Conservation (phyloP, 1,140 invertebrate genomes). For the Cyclina sinensis region DNA sequence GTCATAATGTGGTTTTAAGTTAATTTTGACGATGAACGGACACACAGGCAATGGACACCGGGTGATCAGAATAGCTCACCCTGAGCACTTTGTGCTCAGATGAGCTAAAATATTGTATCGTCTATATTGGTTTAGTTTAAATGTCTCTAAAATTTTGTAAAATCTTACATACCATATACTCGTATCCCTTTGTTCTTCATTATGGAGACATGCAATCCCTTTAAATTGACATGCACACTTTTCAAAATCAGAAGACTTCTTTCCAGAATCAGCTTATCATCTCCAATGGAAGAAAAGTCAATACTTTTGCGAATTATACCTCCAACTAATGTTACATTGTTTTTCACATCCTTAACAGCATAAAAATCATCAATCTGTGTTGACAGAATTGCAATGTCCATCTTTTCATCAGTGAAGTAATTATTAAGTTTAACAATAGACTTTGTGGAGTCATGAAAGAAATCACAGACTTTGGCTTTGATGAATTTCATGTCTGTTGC, state of each 20-base stretch:
- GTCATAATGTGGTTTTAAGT: no score
- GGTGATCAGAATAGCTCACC: no score
- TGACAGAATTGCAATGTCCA: neutral
- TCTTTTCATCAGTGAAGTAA: neutral
- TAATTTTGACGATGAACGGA: no score
- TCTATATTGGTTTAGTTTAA: no score
- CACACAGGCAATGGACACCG: no score
- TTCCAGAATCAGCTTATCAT: neutral
- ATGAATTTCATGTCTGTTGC: neutral
- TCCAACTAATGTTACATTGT: neutral
- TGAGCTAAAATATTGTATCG: no score
- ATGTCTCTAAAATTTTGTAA: no score
- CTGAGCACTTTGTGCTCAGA: no score
- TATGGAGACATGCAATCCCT: neutral
- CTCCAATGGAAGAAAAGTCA: neutral
- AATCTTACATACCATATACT: slow-evolving; percentile 14
- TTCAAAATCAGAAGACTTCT: neutral
- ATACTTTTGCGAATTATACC: neutral
- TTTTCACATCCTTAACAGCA: neutral
- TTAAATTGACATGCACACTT: neutral
- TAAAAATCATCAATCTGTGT: neutral
- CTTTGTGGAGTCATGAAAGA: slow-evolving; percentile 8
- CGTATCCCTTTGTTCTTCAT: neutral
- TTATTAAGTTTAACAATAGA: neutral
- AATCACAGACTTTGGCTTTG: slow-evolving; percentile 27